These are phyloP conservation scores for Chaunax sp. DNA, from an alignment of 2,797 vertebrate species.

Conservation along the genomic window DNA sequence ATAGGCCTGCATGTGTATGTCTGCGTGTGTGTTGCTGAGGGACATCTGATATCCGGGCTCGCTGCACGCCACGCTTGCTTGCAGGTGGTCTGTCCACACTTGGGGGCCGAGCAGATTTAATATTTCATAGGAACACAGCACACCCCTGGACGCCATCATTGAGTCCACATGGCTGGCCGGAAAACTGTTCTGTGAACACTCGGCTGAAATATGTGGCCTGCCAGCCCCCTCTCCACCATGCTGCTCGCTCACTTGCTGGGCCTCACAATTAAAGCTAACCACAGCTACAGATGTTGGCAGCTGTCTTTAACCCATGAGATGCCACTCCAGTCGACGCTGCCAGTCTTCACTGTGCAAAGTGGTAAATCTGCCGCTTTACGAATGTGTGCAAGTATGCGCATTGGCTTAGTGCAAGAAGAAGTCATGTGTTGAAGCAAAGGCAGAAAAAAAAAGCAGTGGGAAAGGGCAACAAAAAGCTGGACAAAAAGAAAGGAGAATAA, in stretches of 20 bases:
- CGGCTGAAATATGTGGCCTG: constrained; percentile 93
- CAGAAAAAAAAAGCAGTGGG: neutral
- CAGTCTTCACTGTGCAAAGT: constrained; percentile 9
- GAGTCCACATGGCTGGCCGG: constrained; percentile 97
- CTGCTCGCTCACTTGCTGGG: constrained; percentile 89
- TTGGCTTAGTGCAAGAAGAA: neutral
- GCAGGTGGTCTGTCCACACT: constrained; percentile 95
- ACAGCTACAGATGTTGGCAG: constrained; percentile 93
- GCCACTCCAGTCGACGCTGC: constrained; percentile 63
- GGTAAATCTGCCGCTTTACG: neutral
- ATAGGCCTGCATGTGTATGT: constrained; percentile 44
- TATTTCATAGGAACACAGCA: constrained; percentile 94
- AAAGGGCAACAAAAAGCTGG: constrained; percentile 13
- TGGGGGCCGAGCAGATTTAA: constrained; percentile 91
- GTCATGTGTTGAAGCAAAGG: neutral
- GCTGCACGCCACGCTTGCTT: constrained; percentile 80
- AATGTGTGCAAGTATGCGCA: neutral
- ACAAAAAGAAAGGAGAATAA: constrained; percentile 24
- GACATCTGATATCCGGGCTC: constrained; percentile 80
- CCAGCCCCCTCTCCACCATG: constrained; percentile 85
- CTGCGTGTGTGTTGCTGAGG: constrained; percentile 66
- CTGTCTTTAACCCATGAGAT: constrained; percentile 81
- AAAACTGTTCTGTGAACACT: constrained; percentile 95
- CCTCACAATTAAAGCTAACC: constrained; percentile 91
- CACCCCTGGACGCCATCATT: constrained; percentile 93